Percentiles rank a stretch among this genome's conserved stretches.
Conservation (phyloP, 2,888 invertebrate genomes). For the Caenorhabditis uteleia region DNA sequence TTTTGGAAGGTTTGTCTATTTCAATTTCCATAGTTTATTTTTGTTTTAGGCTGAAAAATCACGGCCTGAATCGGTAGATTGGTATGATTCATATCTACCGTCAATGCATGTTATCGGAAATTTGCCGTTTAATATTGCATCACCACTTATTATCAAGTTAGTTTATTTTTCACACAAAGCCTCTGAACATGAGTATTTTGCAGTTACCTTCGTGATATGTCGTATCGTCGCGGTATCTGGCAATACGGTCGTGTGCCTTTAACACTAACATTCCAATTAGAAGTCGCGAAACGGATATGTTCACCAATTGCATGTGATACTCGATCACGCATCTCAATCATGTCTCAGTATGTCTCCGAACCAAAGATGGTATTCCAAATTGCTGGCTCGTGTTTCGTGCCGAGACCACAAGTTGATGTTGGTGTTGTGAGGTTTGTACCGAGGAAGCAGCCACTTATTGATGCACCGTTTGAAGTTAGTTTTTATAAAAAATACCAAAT, state of each 20-base stretch:
- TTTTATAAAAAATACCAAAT: conserved; percentile 7
- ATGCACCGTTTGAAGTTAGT: conserved; percentile 80
- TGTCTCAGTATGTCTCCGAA: conserved; percentile 90
- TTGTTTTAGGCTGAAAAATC: conserved; percentile 5
- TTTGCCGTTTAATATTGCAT: conserved; percentile 93
- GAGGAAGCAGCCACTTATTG: conserved; percentile 79
- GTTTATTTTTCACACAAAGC: not conserved
- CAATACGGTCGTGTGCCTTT: conserved; percentile 82
- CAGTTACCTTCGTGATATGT: conserved; percentile 84
- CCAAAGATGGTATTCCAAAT: conserved; percentile 85
- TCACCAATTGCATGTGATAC: conserved; percentile 78
- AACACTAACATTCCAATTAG: conserved; percentile 88
- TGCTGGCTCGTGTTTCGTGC: conserved; percentile 82
- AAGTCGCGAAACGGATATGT: conserved; percentile 82
- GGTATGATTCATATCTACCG: conserved; percentile 74
- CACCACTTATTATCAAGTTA: conserved; percentile 81
- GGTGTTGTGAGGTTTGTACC: conserved; percentile 90
- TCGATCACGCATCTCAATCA: conserved; percentile 87
- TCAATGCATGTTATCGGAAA: conserved; percentile 74
- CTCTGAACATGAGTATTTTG: conserved; percentile 4
- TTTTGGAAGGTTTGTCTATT: conserved; percentile 73
- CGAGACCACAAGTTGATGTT: conserved; percentile 94
- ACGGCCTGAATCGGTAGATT: conserved; percentile 66
- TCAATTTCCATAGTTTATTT: not conserved
- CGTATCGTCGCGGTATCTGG: conserved; percentile 80